Evolutionary conservation across 2,888 invertebrate genomes (phyloP).

Genomic region (Dioctria rufipes): DNA sequence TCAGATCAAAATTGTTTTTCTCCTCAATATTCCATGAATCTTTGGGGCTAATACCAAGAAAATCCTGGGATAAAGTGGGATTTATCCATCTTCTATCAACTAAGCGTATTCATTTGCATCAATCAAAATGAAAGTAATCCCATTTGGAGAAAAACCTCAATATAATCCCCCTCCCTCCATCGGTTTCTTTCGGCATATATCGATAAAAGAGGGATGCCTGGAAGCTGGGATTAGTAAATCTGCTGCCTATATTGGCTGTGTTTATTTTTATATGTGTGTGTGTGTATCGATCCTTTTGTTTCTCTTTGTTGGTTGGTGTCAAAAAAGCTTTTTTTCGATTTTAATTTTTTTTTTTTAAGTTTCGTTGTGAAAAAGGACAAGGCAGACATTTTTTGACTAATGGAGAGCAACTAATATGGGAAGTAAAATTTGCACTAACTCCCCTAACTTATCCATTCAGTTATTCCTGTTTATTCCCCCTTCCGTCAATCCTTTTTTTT

Average conservation of each 20-base stretch:
- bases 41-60: slow-evolving; percentile 37
- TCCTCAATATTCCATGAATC: slow-evolving; percentile 46
- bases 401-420: not conserved
- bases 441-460: too few species aligned
- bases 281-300: slow-evolving; percentile 5
- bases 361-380: too few species aligned
- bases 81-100: slow-evolving; percentile 50
- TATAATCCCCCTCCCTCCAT: not conserved
- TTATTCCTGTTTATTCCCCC: not conserved
- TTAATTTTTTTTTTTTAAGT: not conserved
- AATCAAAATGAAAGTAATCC: slow-evolving; percentile 51
- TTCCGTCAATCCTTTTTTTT: not conserved
- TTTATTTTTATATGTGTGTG: too few species aligned
- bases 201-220: not conserved
- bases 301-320: too few species aligned
- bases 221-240: slow-evolving; percentile 1
- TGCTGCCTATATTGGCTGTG: not conserved
- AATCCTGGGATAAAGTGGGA: slow-evolving; percentile 44
- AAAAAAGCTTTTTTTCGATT: too few species aligned
- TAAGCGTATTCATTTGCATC: slow-evolving; percentile 46
- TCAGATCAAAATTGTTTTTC: slow-evolving; percentile 45
- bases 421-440: not conserved
- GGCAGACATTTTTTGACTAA: not conserved
- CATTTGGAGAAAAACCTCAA: slow-evolving; percentile 46
- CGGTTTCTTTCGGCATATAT: slow-evolving; percentile 2